Evolutionary conservation across 2,113 vertebrate species (phyloP).

Genomic region (Serilophus lunatus): DNA sequence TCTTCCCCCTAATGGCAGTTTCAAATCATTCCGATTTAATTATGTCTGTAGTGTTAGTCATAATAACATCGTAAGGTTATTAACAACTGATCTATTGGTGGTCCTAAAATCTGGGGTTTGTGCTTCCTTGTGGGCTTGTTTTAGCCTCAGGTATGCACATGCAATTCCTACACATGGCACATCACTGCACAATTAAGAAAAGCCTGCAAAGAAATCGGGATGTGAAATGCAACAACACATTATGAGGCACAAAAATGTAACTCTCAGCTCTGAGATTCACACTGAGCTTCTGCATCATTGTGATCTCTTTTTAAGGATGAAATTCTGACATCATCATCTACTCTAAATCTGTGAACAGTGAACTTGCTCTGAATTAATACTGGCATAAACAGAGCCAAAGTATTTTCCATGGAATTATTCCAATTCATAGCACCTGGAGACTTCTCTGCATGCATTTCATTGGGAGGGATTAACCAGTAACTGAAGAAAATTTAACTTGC

Average conservation of each 20-base stretch:
- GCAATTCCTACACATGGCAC: not conserved
- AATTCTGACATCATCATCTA: not conserved
- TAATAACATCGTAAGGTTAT: not conserved
- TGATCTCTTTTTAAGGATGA: not conserved
- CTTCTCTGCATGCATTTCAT: not conserved
- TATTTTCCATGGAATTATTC: not conserved
- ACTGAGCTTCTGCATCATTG: not conserved
- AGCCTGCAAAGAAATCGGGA: not conserved
- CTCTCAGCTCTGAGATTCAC: not conserved
- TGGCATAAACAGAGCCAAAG: not conserved
- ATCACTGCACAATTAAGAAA: not conserved
- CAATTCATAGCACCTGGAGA: not conserved
- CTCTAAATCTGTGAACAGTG: not conserved
- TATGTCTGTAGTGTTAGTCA: not conserved
- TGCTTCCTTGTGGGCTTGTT: not conserved
- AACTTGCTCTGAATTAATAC: not conserved
- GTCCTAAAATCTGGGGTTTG: not conserved
- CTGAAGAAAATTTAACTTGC: not conserved
- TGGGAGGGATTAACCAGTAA: not conserved
- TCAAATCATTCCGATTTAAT: slow-evolving; percentile 40
- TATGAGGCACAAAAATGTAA: not conserved
- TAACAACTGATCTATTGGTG: slow-evolving; percentile 7
- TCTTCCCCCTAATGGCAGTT: not conserved
- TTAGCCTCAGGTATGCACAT: not conserved
- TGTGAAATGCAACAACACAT: not conserved